Conservation (phyloP, 1,140 invertebrate species). For the Meloidogyne hapla region DNA sequence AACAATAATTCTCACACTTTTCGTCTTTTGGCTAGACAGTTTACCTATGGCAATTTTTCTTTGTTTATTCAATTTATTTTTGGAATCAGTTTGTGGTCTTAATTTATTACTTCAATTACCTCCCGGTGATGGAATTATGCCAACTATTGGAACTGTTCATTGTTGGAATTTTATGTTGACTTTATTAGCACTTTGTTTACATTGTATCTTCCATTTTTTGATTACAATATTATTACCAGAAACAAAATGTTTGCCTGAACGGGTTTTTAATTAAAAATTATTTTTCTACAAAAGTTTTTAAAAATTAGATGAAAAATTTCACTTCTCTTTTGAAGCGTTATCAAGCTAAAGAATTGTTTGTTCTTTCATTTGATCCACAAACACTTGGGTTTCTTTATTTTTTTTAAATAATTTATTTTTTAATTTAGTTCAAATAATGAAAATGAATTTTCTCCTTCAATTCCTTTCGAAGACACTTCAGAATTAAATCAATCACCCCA, state of each 20-base stretch:
- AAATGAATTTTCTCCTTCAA: neutral
- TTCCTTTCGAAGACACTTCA: neutral
- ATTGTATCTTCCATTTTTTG: slow-evolving; percentile 15
- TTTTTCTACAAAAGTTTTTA: neutral
- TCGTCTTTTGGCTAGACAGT: slow-evolving; percentile 52
- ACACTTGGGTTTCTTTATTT: slow-evolving; percentile 8
- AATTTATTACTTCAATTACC: slow-evolving; percentile 41
- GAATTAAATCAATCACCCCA: slow-evolving; percentile 23
- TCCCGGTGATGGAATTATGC: slow-evolving; percentile 49
- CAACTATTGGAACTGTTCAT: slow-evolving; percentile 46
- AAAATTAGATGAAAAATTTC: slow-evolving; percentile 37
- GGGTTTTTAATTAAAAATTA: neutral
- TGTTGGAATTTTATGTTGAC: slow-evolving; percentile 15
- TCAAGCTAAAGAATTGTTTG: slow-evolving; percentile 33
- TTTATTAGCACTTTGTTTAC: neutral
- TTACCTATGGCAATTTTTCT: slow-evolving; percentile 32
- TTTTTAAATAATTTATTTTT: neutral
- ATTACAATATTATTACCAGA: slow-evolving; percentile 32
- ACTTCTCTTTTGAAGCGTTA: slow-evolving; percentile 23
- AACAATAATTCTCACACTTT: slow-evolving; percentile 40
- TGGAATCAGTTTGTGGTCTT: slow-evolving; percentile 51
- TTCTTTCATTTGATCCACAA: slow-evolving; percentile 51
- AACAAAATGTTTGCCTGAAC: slow-evolving; percentile 31
- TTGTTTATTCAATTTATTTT: slow-evolving; percentile 41
- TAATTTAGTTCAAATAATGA: neutral